phyloP scores from a whole-genome alignment of 2,888 invertebrate species.

The Apamea anceps region DNA sequence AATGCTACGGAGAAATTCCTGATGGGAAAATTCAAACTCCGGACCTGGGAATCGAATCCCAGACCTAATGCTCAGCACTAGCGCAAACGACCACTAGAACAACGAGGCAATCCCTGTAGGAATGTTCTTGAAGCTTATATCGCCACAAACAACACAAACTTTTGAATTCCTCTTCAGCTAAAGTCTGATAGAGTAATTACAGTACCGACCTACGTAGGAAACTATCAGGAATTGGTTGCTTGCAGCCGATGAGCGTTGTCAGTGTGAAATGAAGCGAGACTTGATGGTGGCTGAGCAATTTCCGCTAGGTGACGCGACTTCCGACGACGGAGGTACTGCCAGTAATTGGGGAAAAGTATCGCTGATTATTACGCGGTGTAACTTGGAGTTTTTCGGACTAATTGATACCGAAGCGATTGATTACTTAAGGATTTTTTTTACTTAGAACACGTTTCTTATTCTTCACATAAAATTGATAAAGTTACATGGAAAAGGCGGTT shows the following conservation, averaged over 20 bases:
- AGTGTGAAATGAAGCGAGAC: conserved; percentile 52
- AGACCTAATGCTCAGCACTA: no score
- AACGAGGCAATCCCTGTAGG: neutral
- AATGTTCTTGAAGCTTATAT: neutral
- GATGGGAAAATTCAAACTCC: neutral
- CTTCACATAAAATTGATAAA: neutral
- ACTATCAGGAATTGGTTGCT: conserved; percentile 31
- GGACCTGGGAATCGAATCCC: no score
- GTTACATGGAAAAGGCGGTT: neutral
- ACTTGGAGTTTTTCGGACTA: neutral
- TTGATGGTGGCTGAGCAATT: conserved; percentile 61
- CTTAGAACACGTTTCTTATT: neutral
- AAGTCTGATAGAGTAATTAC: conserved; percentile 52
- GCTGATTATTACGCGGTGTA: conserved; percentile 34
- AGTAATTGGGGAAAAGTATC: conserved; percentile 53
- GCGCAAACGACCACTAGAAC: neutral
- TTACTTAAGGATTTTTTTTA: neutral
- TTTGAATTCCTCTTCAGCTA: neutral
- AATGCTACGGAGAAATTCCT: neutral
- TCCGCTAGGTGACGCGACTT: conserved; percentile 60
- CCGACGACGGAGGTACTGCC: conserved; percentile 34
- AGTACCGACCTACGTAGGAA: conserved; percentile 34
- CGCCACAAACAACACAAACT: neutral
- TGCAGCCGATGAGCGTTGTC: conserved; percentile 41
- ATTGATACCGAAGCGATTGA: neutral